phyloP scores from a whole-genome alignment of 2,888 invertebrate species.

The Xiphydria camelus region DNA sequence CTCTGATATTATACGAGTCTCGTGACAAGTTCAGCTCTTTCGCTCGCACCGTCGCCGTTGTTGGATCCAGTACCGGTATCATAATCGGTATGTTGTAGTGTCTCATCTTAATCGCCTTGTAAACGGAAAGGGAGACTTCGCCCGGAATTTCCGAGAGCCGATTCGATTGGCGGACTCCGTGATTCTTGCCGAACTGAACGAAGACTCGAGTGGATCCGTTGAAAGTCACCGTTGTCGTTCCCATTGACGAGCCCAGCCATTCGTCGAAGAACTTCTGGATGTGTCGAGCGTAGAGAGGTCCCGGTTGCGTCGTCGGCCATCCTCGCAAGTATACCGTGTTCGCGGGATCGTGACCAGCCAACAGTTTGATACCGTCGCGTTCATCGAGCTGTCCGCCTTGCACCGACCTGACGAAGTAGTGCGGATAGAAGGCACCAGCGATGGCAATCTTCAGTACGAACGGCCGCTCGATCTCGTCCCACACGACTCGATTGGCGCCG shows the following conservation, averaged over 20 bases:
- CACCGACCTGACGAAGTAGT: slow-evolving; percentile 73
- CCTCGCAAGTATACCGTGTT: slow-evolving; percentile 70
- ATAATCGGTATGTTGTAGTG: slow-evolving; percentile 62
- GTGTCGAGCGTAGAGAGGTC: slow-evolving; percentile 68
- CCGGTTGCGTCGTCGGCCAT: slow-evolving; percentile 66
- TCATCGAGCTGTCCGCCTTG: slow-evolving; percentile 65
- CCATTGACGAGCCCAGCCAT: slow-evolving; percentile 38
- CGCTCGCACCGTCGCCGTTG: slow-evolving; percentile 34
- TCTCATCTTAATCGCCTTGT: slow-evolving; percentile 73
- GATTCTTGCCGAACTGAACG: slow-evolving; percentile 65
- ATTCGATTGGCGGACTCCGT: slow-evolving; percentile 41
- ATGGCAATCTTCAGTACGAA: slow-evolving; percentile 74
- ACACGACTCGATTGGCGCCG: slow-evolving; percentile 56
- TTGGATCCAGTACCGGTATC: slow-evolving; percentile 59
- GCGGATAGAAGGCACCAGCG: slow-evolving; percentile 90
- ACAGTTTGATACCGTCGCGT: slow-evolving; percentile 65
- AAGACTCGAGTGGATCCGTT: slow-evolving; percentile 67
- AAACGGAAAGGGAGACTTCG: slow-evolving; percentile 70
- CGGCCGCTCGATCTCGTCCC: slow-evolving; percentile 61
- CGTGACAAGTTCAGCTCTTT: slow-evolving; percentile 27
- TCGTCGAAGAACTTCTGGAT: slow-evolving; percentile 66
- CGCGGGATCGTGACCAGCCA: slow-evolving; percentile 77
- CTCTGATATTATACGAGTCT: background rate
- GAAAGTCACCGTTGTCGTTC: slow-evolving; percentile 54
- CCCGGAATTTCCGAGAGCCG: slow-evolving; percentile 61